A percentile compares a stretch with the other conserved stretches of the same genome.
phyloP scores from a whole-genome alignment of 2,888 invertebrate species.

The Zhuqinia jingwanae region DNA sequence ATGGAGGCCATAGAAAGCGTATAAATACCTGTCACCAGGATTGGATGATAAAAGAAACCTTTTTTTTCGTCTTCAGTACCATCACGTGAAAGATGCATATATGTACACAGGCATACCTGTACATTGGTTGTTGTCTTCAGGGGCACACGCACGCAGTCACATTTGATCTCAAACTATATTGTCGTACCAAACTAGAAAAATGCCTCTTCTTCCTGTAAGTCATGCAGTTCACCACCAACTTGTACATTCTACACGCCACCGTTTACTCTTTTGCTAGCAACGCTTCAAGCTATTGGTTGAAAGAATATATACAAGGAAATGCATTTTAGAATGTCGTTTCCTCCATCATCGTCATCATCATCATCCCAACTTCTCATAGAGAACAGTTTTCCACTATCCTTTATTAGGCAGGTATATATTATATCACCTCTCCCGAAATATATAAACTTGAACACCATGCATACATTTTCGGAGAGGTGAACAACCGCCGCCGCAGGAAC shows the following conservation, averaged over 20 bases:
- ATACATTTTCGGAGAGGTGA: no score
- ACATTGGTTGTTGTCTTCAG: background rate
- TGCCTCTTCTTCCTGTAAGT: background rate
- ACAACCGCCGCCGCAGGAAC: no score
- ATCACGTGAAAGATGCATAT: slow-evolving; percentile 1
- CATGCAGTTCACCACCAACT: no score
- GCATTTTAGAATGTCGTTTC: slow-evolving; percentile 55
- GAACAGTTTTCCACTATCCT: no score
- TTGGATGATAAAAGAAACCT: slow-evolving; percentile 26
- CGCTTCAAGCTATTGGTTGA: slow-evolving; percentile 64
- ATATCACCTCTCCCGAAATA: no score
- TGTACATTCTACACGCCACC: no score
- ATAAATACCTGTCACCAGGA: slow-evolving; percentile 51
- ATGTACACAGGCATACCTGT: background rate
- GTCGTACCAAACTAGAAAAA: no score
- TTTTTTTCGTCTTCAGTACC: background rate
- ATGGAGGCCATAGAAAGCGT: no score
- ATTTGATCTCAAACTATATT: background rate
- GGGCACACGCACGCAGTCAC: background rate
- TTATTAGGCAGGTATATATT: slow-evolving; percentile 26
- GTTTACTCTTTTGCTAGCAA: slow-evolving; percentile 13
- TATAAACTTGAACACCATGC: no score
- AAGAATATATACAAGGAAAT: slow-evolving; percentile 65
- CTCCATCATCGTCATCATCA: background rate
- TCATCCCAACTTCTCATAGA: no score